Base-by-base conservation (phyloP, 1,140 invertebrate species). In the Metopolophium dirhodum region DNA sequence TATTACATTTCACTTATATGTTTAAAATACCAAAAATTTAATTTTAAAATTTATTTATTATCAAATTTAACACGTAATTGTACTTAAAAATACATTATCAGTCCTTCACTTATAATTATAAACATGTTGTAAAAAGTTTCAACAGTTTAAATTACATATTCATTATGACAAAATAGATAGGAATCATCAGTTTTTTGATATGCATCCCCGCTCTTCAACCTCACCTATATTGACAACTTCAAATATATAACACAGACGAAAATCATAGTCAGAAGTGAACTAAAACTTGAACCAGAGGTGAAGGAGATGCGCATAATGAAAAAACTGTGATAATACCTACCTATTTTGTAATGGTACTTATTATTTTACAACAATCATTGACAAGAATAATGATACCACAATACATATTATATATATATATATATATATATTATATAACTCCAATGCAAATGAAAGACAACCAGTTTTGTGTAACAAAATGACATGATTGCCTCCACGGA, bases 401-500 rank as follows among this genome's bases (percentile, higher is more conserved):
- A 68, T 77, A 35, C 51, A 20, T 18, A 68, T n/a, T n/a, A n/a
- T 18, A 68, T n/a, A 20, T 68, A 26, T 57, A 26, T n/a, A n/a
- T n/a, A n/a, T n/a, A 68, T 77, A 35, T 22, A 20, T 18, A 68
- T n/a, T n/a, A 51, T 8, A 57, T 57, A n/a, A 77, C 30, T 77
- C 30, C 11, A n/a, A 77, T 8, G 30, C 14, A n/a, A 77, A 35
- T n/a, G n/a, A 77, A 77, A 77, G 30, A 77, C 61, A n/a, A 77
- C 61, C 30, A 77, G 61, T n/a, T 68, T 68, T 14, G 9, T 61
- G 30, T 26, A 61, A 61, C 9, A 61, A n/a, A 7, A 77, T 77
- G 0, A n/a, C n/a, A n/a, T 35, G 14, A 23, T 14, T 23, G 51
- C 0, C 7, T 1, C 7, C 4, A 35, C 14, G 1, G 30, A n/a